Evolutionary conservation across 2,888 invertebrate genomes (phyloP), one percentile per base, ranked within the genome.

Genomic region (Neria commutata): DNA sequence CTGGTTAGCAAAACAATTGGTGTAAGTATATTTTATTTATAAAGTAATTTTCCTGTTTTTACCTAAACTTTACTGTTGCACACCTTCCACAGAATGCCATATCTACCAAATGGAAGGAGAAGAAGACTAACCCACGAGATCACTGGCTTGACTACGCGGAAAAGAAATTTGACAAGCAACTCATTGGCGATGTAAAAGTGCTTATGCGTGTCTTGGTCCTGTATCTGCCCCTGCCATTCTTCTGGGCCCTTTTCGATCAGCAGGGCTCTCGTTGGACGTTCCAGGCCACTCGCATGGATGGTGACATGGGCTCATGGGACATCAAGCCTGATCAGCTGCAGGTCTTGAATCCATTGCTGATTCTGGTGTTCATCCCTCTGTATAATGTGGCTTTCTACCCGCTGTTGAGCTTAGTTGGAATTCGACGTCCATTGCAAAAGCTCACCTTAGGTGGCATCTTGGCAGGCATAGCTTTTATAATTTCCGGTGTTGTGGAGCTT

Each of bases 281-380:
- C 81, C 95, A 95, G 85, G 96, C 95, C 0, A 89, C 89, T 11
- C 86, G 90, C 66, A 95, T 97, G 95, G 84, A 91, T 70, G 94
- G 95, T 23, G 85, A 88, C 62, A 84, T 94, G 58, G 91, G 91
- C 0, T 84, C 85, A 54, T 91, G 87, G 81, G 85, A 87, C 0
- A 83, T 94, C 17, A 90, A 94, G 69, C 95, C 98, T 0, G 98
- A 98, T 83, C 98, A 98, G 60, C 90, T 98, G 89, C 95, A 95
- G 85, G 91, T 95, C 59, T 81, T 95, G 2, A 97, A 96, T 83
- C 95, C 96, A 0, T 76, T 95, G 3, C 83, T 95, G 33, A 93
- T 96, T 69, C 83, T 97, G 21, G 53, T 89, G 2, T 90, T 95
- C 68, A 95, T 97, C 72, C 97, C 97, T 0, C 73, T 93, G 0